A percentile compares a stretch with the other conserved stretches of the same genome.
These are phyloP conservation scores for Dicroscelio sp. DNA, from an alignment of 2,888 invertebrate species.

Conservation along the genomic window DNA sequence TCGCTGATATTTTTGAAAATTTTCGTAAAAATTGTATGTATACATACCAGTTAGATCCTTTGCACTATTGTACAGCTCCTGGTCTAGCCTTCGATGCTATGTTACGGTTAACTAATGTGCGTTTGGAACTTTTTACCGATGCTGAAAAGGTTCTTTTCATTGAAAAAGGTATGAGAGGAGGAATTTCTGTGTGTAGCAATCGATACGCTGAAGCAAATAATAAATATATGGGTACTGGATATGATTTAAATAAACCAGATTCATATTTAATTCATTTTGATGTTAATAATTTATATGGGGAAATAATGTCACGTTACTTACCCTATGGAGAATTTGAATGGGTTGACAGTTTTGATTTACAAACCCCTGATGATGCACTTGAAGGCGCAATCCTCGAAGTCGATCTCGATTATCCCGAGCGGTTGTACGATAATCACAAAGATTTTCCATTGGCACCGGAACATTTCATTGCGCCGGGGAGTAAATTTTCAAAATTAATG, in stretches of 20 bases:
- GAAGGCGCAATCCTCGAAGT: constrained; percentile 39
- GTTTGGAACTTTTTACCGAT: neutral
- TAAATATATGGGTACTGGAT: neutral
- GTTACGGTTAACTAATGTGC: neutral
- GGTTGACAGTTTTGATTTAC: neutral
- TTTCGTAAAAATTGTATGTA: neutral
- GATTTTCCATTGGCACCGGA: constrained; percentile 30
- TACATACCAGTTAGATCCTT: neutral
- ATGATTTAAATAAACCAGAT: neutral
- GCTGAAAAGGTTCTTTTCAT: neutral
- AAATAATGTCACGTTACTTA: neutral
- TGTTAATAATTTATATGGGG: constrained; percentile 20
- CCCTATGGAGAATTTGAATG: neutral
- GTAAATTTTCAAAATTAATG: neutral
- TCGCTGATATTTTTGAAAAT: constrained; percentile 25
- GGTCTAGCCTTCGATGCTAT: constrained; percentile 2
- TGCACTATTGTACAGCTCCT: constrained; percentile 4
- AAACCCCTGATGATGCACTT: neutral
- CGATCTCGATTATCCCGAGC: constrained; percentile 6
- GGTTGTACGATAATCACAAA: constrained; percentile 35
- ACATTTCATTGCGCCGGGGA: neutral
- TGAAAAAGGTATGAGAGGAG: neutral
- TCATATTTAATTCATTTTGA: constrained; percentile 14
- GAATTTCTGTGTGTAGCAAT: neutral
- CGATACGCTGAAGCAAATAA: constrained; percentile 35